Evolutionary conservation across 1,140 invertebrate genomes (phyloP).

Genomic region (Drosophila hydei): DNA sequence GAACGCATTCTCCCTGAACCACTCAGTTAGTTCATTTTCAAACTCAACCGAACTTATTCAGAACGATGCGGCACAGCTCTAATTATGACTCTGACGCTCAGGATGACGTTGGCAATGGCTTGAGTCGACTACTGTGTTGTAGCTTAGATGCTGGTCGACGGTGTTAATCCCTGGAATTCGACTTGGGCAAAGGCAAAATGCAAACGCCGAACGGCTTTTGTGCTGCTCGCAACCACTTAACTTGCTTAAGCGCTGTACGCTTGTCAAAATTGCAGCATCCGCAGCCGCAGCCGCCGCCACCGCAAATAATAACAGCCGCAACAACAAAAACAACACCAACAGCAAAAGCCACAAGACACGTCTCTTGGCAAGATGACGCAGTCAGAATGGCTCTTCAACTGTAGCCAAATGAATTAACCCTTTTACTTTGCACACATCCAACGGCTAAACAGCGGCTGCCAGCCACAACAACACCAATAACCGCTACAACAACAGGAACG

Average conservation of each 20-base stretch:
- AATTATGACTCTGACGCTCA: slow-evolving; percentile 9
- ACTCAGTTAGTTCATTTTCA: background rate
- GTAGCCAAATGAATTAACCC: slow-evolving; percentile 79
- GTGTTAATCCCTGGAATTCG: slow-evolving; percentile 71
- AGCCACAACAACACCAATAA: slow-evolving; percentile 28
- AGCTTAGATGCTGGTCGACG: slow-evolving; percentile 15
- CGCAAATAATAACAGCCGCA: slow-evolving; percentile 25
- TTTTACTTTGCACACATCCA: slow-evolving; percentile 72
- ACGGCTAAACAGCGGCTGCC: slow-evolving; percentile 22
- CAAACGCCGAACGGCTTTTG: slow-evolving; percentile 55
- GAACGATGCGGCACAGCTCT: slow-evolving; percentile 1
- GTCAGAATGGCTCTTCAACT: slow-evolving; percentile 56
- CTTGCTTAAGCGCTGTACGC: slow-evolving; percentile 72
- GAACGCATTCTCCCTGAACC: no score
- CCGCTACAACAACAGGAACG: slow-evolving; percentile 38
- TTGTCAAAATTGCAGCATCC: slow-evolving; percentile 75
- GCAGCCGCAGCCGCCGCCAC: slow-evolving; percentile 10
- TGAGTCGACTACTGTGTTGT: slow-evolving; percentile 54
- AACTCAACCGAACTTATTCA: background rate
- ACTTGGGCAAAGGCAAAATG: slow-evolving; percentile 42
- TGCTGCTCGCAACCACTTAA: slow-evolving; percentile 66
- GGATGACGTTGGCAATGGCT: slow-evolving; percentile 9
- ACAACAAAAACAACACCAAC: slow-evolving; percentile 10
- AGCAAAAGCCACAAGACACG: slow-evolving; percentile 65
- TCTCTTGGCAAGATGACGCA: slow-evolving; percentile 68